Evolutionary conservation across 2,888 invertebrate genomes (phyloP).

Genomic region (Trichogramma dendrolimi): DNA sequence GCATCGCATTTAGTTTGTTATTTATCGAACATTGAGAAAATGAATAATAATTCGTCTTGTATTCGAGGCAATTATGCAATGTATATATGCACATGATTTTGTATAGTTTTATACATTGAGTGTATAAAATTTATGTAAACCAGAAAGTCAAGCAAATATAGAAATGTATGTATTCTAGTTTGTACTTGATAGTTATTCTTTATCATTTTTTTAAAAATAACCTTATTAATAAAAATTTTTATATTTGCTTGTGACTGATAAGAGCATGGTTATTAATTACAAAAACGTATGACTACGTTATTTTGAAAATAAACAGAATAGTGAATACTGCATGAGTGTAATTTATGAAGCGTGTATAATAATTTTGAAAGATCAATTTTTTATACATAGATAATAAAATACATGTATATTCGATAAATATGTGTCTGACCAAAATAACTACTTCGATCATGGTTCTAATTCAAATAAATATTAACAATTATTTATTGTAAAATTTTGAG

Average conservation of each 20-base stretch:
- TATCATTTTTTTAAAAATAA: constrained; percentile 12
- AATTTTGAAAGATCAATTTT: constrained; percentile 28
- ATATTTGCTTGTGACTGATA: constrained; percentile 21
- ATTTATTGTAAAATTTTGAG: neutral
- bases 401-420: constrained; percentile 16
- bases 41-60: no score
- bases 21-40: no score
- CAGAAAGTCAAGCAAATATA: constrained; percentile 20
- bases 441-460: constrained; percentile 17
- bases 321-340: constrained; percentile 20
- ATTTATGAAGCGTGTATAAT: constrained; percentile 28
- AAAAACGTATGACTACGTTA: constrained; percentile 24
- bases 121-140: constrained; percentile 32
- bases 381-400: constrained; percentile 22
- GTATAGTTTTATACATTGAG: constrained; percentile 31
- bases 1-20: neutral
- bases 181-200: neutral
- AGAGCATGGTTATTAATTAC: constrained; percentile 21
- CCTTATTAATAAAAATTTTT: constrained; percentile 17
- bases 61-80: constrained; percentile 21
- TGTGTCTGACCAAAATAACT: constrained; percentile 19
- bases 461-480: constrained; percentile 8
- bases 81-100: constrained; percentile 32
- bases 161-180: constrained; percentile 13
- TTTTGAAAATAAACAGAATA: constrained; percentile 11